Percentiles rank a stretch among this genome's conserved stretches.
Evolutionary conservation across 2,888 invertebrate species (phyloP).

Genomic region (Autographa pulchrina): DNA sequence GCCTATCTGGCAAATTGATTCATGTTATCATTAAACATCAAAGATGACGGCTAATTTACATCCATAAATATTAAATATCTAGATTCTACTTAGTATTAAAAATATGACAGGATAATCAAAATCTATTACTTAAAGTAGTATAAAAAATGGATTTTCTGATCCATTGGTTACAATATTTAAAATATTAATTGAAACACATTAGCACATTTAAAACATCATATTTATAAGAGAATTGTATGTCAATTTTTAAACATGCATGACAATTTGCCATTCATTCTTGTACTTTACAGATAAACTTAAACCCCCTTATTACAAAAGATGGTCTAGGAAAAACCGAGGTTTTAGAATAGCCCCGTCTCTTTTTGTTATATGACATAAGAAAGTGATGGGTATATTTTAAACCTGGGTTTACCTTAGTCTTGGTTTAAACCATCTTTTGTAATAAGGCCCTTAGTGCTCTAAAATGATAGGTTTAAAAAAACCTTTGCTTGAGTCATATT

Average conservation of each 20-base stretch:
- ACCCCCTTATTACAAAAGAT: no score
- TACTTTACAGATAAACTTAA: not conserved
- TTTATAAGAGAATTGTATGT: no score
- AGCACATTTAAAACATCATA: conserved; percentile 5
- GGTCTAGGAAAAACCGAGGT: no score
- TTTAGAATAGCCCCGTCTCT: no score
- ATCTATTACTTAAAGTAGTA: conserved; percentile 14
- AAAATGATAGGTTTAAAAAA: not conserved
- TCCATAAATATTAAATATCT: conserved; percentile 21
- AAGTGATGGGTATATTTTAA: no score
- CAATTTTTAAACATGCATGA: no score
- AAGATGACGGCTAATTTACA: conserved; percentile 3
- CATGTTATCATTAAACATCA: conserved; percentile 17
- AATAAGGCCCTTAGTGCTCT: no score
- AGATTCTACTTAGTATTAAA: conserved; percentile 24
- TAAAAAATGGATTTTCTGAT: conserved; percentile 3
- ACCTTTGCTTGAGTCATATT: not conserved
- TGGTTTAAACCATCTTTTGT: no score
- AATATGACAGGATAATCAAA: conserved; percentile 12
- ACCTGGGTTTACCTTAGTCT: no score
- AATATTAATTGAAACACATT: conserved; percentile 7
- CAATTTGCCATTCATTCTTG: no score
- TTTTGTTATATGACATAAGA: no score
- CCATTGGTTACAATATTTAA: not conserved
- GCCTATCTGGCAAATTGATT: conserved; percentile 26